phyloP scores from a whole-genome alignment of 2,797 vertebrate genomes.

The Tiaroga cobitis region DNA sequence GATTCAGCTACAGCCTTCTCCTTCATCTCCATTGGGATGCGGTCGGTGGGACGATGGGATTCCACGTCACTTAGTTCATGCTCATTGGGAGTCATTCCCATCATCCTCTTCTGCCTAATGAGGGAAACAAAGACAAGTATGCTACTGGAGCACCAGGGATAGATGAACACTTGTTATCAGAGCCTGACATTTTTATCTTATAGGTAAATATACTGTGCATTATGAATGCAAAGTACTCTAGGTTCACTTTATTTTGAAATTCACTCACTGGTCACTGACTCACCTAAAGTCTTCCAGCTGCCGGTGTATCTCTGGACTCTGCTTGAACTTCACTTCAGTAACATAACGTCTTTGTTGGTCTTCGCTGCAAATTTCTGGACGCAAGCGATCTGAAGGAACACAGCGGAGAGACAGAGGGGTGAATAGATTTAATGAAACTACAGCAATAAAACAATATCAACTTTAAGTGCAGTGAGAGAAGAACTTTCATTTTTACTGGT shows the following conservation, averaged over 20 bases:
- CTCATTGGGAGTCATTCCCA: slow-evolving; percentile 92
- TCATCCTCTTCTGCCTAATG: slow-evolving; percentile 87
- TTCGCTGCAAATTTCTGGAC: slow-evolving; percentile 82
- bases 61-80: slow-evolving; percentile 84
- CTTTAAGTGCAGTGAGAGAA: not conserved
- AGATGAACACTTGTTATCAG: not conserved
- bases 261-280: not conserved
- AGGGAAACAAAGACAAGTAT: slow-evolving; percentile 1
- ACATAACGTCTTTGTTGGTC: slow-evolving; percentile 78
- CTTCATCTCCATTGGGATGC: slow-evolving; percentile 82
- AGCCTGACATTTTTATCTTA: not conserved
- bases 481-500: not conserved
- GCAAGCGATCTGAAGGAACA: slow-evolving; percentile 78
- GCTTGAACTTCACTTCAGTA: slow-evolving; percentile 76
- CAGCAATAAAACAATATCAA: not conserved
- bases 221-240: not conserved
- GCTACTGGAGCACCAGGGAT: not conserved
- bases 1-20: slow-evolving; percentile 87
- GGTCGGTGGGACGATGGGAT: slow-evolving; percentile 82
- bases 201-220: not conserved
- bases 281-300: slow-evolving; percentile 91
- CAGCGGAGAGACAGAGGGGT: not conserved
- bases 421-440: not conserved
- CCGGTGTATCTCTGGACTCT: slow-evolving; percentile 74
- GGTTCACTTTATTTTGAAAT: not conserved